Conservation (phyloP, 2,113 vertebrate genomes). For the Motacilla tschutschensis region DNA sequence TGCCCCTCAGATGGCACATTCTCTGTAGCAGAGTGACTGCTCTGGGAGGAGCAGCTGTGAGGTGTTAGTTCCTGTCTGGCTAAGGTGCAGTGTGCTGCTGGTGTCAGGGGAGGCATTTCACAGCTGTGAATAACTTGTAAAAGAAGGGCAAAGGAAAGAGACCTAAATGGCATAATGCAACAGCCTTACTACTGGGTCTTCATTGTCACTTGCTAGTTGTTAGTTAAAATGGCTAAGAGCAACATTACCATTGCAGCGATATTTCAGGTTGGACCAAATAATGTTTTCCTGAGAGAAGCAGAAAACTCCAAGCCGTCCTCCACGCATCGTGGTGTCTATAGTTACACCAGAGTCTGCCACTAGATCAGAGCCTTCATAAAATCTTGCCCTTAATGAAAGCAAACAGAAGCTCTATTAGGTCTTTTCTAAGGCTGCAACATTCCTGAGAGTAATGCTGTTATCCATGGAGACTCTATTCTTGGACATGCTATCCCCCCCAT, state of each 20-base stretch:
- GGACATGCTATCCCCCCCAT: background rate
- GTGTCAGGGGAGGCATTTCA: background rate
- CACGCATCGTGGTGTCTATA: constrained; percentile 95
- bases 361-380: constrained; percentile 90
- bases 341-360: constrained; percentile 93
- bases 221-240: background rate
- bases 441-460: background rate
- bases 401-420: background rate
- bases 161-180: background rate
- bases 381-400: constrained; percentile 80
- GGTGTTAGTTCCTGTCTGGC: background rate
- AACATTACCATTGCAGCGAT: constrained; percentile 93
- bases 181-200: background rate
- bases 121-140: background rate
- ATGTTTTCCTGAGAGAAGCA: constrained; percentile 99
- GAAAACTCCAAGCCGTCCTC: constrained; percentile 96
- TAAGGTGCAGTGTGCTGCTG: background rate
- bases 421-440: background rate
- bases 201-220: background rate
- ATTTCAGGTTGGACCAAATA: constrained; percentile 98
- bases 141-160: background rate
- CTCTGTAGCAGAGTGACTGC: background rate
- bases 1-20: background rate
- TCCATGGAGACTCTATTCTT: background rate
- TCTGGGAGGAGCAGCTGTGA: background rate